Base-by-base conservation (phyloP, 2,797 vertebrate genomes). In the Neosilurus mollespiculum region DNA sequence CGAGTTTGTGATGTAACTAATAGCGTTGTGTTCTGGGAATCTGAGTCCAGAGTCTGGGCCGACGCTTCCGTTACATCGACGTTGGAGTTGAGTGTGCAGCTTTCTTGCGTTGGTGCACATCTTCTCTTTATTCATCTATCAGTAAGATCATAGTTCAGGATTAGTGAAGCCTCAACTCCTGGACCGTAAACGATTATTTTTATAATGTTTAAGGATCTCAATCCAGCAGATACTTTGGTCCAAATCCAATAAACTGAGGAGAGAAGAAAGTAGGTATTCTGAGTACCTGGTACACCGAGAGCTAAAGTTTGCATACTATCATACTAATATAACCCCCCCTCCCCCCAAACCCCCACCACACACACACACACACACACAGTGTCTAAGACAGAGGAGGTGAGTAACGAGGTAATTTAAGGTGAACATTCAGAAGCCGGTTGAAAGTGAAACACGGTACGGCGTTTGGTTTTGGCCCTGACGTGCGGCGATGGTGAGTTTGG, bases 381-480 rank as follows among this genome's bases (percentile, higher is more conserved):
- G 24, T 73, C 56, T 0, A 1, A 73, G 71, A 54, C 54, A 75
- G 26, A 26, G 9, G 3, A 20, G 30, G 20, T 34, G 56, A 37
- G 73, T 5, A 14, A 18, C 54, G 24, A 58, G 43, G 65, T 65
- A 59, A 16, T 59, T 67, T 34, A 69, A 26, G 22, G 51, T 64
- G 34, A 64, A 20, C 67, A 65, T 59, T 18, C 73, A 69, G 85
- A 34, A 20, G 4, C 15, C 81, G 22, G 77, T 22, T 65, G 20
- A 10, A 51, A 24, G 51, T 22, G 37, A 20, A 37, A 43, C 34
- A 12, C 66, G 11, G 18, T 20, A 69, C 22, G 20, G 0, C 20
- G 49, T 70, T 43, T 69, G 34, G 34, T 43, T 69, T 70, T 58
- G 85, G 83, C 86, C 24, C 82, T 77, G 56, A 77, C 59, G 20